Evolutionary conservation across 2,113 vertebrate genomes (phyloP).

Genomic region (Phalacrocorax carbo): DNA sequence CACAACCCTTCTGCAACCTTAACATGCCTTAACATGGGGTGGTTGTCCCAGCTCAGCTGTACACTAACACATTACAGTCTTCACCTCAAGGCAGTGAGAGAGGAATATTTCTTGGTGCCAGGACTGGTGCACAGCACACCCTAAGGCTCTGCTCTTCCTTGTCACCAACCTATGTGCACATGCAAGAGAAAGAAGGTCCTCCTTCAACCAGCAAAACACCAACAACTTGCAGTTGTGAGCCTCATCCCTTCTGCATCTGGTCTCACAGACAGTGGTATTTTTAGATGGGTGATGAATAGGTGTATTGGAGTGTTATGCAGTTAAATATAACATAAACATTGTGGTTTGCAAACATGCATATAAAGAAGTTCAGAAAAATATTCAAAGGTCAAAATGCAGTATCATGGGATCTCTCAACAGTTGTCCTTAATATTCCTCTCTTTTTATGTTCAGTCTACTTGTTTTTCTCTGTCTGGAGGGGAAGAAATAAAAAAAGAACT

Average conservation of each 20-base stretch:
- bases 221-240: not conserved
- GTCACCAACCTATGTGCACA: accelerated
- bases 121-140: accelerated
- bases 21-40: not conserved
- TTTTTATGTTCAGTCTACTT: not conserved
- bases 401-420: not conserved
- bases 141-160: not conserved
- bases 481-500: not conserved
- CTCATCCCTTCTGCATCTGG: not conserved
- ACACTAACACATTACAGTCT: not conserved
- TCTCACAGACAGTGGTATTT: not conserved
- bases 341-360: not conserved
- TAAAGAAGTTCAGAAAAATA: slow-evolving; percentile 17
- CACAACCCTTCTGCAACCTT: not conserved
- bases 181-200: not conserved
- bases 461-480: not conserved
- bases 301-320: not conserved
- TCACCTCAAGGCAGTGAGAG: not conserved
- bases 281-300: not conserved
- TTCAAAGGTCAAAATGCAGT: not conserved
- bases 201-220: not conserved
- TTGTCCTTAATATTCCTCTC: not conserved
- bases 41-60: accelerated
- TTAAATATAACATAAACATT: not conserved
- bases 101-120: not conserved